phyloP scores from a whole-genome alignment of 2,797 vertebrate genomes.

The Pangasius macronema region DNA sequence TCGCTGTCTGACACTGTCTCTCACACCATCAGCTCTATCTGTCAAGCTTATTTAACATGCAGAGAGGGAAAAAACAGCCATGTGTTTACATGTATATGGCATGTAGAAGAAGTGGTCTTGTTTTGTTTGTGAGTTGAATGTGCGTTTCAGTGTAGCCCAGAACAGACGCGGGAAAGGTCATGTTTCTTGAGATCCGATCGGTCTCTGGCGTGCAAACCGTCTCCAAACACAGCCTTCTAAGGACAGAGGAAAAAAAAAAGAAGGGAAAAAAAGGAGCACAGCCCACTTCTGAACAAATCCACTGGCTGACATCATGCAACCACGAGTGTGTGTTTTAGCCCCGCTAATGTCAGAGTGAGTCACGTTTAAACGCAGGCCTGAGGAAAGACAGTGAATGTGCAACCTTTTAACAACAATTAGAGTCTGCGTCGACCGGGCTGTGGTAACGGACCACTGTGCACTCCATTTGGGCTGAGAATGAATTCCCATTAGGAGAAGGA shows the following conservation, averaged over 20 bases:
- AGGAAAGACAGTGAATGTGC: not conserved
- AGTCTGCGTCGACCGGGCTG: not conserved
- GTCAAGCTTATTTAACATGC: not conserved
- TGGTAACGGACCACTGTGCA: not conserved
- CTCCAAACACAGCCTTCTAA: slow-evolving; percentile 43
- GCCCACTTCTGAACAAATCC: slow-evolving; percentile 17
- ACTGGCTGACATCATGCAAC: slow-evolving; percentile 33
- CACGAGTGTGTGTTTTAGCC: not conserved
- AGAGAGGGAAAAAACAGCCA: not conserved
- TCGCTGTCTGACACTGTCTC: not conserved
- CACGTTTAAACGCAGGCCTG: slow-evolving; percentile 14
- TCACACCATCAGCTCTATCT: not conserved
- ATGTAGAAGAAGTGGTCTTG: not conserved
- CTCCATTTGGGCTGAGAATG: not conserved
- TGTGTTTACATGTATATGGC: not conserved
- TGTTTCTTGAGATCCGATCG: not conserved
- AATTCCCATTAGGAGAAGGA: slow-evolving; percentile 7
- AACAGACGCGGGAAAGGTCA: slow-evolving; percentile 9
- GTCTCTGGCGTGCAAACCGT: slow-evolving; percentile 25
- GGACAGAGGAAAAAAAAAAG: not conserved
- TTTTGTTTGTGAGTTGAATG: not conserved
- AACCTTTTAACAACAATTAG: slow-evolving; percentile 28
- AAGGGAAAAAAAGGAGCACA: not conserved
- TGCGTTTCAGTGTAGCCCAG: not conserved
- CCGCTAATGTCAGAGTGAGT: slow-evolving; percentile 28